phyloP scores from a whole-genome alignment of 2,113 vertebrate genomes.

The Paracyprichromis sp. region DNA sequence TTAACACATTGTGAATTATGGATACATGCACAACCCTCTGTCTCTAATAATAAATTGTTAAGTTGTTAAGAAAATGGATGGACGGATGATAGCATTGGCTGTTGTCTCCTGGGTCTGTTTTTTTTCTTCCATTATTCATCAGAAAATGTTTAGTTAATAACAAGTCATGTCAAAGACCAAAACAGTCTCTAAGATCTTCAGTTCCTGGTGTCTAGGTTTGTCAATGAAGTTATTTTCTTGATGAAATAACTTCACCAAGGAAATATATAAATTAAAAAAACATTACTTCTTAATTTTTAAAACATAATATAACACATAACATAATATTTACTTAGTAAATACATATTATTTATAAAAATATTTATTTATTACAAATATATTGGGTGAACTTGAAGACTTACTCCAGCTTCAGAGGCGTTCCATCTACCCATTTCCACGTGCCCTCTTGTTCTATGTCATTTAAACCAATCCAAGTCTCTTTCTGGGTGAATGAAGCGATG shows the following conservation, averaged over 20 bases:
- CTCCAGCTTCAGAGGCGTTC: not conserved
- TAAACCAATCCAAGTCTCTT: not conserved
- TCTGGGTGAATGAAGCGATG: not conserved
- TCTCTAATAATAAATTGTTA: not conserved
- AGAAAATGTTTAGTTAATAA: not conserved
- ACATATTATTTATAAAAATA: not conserved
- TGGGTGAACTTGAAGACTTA: rapidly evolving
- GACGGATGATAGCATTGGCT: not conserved
- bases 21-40: not conserved
- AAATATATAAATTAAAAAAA: rapidly evolving
- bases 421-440: not conserved
- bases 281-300: not conserved
- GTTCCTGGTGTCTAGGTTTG: not conserved
- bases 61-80: not conserved
- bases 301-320: too few relatives aligned
- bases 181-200: not conserved
- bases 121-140: not conserved
- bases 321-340: not conserved
- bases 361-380: not conserved
- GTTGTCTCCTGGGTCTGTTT: not conserved
- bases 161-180: not conserved
- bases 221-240: not conserved
- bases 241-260: not conserved
- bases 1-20: not conserved
- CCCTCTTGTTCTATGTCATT: not conserved